phyloP scores from a whole-genome alignment of 1,140 invertebrate genomes.

The Parasteatoda tepidariorum region DNA sequence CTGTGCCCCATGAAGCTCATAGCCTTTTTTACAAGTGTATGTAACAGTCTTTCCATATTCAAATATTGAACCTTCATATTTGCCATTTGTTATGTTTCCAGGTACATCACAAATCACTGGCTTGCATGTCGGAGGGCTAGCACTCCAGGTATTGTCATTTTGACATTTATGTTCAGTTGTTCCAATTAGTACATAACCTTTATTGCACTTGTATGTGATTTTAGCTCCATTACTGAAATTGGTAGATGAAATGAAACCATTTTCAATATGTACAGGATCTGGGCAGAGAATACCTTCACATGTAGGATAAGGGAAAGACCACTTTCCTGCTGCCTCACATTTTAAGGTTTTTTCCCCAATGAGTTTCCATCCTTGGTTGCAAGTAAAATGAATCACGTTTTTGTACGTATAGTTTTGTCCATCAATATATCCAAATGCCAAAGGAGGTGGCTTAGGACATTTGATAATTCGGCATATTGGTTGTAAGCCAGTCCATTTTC shows the following conservation, averaged over 20 bases:
- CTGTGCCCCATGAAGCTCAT: conserved; percentile 64
- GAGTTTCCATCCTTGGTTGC: conserved; percentile 83
- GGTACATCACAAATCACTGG: conserved; percentile 62
- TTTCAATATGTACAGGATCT: conserved; percentile 26
- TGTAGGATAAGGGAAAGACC: conserved; percentile 81
- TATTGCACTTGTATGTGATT: conserved; percentile 49
- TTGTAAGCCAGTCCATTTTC: conserved; percentile 83
- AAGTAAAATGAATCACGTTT: conserved; percentile 86
- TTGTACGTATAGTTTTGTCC: conserved; percentile 89
- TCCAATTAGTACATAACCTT: conserved; percentile 48
- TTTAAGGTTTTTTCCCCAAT: conserved; percentile 77
- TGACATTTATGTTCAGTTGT: conserved; percentile 35
- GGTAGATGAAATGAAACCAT: conserved; percentile 40
- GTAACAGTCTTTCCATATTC: conserved; percentile 63
- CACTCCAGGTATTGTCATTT: conserved; percentile 66
- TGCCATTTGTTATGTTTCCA: conserved; percentile 43
- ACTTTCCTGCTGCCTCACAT: conserved; percentile 81
- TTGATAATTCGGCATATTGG: conserved; percentile 44
- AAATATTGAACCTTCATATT: conserved; percentile 11
- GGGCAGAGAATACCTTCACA: conserved; percentile 70
- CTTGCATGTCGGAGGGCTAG: conserved; percentile 65
- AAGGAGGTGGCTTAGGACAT: conserved; percentile 35
- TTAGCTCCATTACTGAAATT: conserved; percentile 49
- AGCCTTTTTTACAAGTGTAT: conserved; percentile 69
- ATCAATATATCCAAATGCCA: conserved; percentile 79